Evolutionary conservation across 2,888 invertebrate genomes (phyloP).

Genomic region (Heterodera filipjevi): DNA sequence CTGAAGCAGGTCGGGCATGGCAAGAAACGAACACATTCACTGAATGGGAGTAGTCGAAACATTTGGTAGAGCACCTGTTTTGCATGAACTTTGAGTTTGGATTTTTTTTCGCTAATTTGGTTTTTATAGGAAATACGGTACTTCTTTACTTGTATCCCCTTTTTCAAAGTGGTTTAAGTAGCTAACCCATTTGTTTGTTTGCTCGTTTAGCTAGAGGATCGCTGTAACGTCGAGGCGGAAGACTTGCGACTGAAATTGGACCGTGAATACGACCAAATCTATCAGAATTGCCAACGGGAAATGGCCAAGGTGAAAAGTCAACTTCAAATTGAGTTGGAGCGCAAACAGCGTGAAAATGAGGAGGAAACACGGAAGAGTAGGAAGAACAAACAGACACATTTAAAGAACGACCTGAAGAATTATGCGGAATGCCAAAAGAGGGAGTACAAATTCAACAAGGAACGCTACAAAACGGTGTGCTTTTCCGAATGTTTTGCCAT

Average conservation of each 20-base stretch:
- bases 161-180: too few species aligned
- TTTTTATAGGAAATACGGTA: too few species aligned
- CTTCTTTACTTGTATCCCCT: too few species aligned
- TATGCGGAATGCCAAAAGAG: slow-evolving; percentile 79
- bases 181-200: too few species aligned
- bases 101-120: too few species aligned
- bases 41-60: too few species aligned
- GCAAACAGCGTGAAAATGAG: slow-evolving; percentile 79
- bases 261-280: slow-evolving; percentile 90
- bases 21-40: too few species aligned
- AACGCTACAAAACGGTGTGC: slow-evolving; percentile 79
- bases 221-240: slow-evolving; percentile 94
- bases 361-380: slow-evolving; percentile 88
- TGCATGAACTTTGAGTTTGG: too few species aligned
- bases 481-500: neutral
- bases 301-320: slow-evolving; percentile 82
- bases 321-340: slow-evolving; percentile 69
- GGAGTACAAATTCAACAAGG: slow-evolving; percentile 91
- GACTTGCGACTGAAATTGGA: slow-evolving; percentile 91
- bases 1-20: slow-evolving; percentile 73
- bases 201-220: slow-evolving; percentile 88
- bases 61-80: too few species aligned
- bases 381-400: slow-evolving; percentile 82
- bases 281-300: slow-evolving; percentile 76
- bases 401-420: slow-evolving; percentile 73